Conservation (phyloP, 1,140 invertebrate genomes). For the Zaprionus lachaisei region DNA sequence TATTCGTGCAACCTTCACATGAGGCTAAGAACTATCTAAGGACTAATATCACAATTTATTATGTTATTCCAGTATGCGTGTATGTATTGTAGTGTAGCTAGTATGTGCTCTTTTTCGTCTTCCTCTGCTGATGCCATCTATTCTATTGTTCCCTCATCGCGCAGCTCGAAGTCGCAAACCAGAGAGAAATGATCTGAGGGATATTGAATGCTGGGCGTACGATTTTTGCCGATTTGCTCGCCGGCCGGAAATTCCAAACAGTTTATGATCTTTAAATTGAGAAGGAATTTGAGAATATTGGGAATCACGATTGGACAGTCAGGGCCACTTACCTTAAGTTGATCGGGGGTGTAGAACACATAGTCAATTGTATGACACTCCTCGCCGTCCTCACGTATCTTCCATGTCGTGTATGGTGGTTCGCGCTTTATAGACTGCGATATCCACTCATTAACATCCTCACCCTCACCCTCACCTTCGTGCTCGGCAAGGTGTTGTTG, state of each 20-base stretch:
- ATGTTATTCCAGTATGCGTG: constrained; percentile 69
- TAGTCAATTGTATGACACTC: constrained; percentile 92
- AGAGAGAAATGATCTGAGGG: constrained; percentile 93
- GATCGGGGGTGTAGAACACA: constrained; percentile 88
- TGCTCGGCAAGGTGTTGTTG: constrained; percentile 11
- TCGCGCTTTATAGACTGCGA: constrained; percentile 85
- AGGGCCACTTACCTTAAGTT: constrained; percentile 83
- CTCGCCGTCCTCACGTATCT: constrained; percentile 90
- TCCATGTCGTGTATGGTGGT: constrained; percentile 92
- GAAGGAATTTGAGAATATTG: background rate
- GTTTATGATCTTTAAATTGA: constrained; percentile 85
- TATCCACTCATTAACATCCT: constrained; percentile 51
- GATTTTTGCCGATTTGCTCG: constrained; percentile 88
- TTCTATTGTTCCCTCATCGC: constrained; percentile 47
- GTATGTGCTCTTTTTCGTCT: background rate
- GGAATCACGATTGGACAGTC: background rate
- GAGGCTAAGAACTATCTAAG: constrained; percentile 80
- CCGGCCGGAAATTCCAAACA: constrained; percentile 88
- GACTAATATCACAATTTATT: constrained; percentile 84
- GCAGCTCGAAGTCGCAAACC: constrained; percentile 88
- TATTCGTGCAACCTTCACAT: constrained; percentile 52
- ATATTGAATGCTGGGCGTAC: constrained; percentile 89
- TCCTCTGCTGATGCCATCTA: background rate
- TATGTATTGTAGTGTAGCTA: constrained; percentile 7
- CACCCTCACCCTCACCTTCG: constrained; percentile 1